Conservation (phyloP, 2,888 invertebrate genomes). For the Atherix ibis region DNA sequence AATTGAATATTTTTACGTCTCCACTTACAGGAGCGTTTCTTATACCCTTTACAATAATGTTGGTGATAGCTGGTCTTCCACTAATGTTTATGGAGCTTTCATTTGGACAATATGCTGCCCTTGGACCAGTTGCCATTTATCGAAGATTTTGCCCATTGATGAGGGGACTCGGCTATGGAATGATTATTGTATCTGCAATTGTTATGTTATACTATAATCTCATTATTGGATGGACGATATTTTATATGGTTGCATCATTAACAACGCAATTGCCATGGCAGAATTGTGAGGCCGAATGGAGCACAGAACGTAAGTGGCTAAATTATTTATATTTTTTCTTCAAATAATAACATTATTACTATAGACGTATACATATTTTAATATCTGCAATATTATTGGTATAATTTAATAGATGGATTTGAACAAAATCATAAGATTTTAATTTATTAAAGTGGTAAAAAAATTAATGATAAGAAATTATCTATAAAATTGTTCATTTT, state of each 20-base stretch:
- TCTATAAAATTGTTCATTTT: too few relatives aligned
- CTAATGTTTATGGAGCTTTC: slow-evolving; percentile 75
- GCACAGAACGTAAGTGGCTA: slow-evolving; percentile 41
- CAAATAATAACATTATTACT: too few relatives aligned
- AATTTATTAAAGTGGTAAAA: too few relatives aligned
- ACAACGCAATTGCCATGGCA: slow-evolving; percentile 53
- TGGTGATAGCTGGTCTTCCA: slow-evolving; percentile 63
- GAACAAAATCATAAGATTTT: too few relatives aligned
- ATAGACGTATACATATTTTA: too few relatives aligned
- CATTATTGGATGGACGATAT: slow-evolving; percentile 63
- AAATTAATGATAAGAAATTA: too few relatives aligned
- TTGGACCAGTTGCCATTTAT: slow-evolving; percentile 66
- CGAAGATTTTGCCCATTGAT: slow-evolving; percentile 55
- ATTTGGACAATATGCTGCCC: slow-evolving; percentile 66
- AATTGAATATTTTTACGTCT: too few relatives aligned
- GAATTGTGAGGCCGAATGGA: slow-evolving; percentile 54
- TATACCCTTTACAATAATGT: slow-evolving; percentile 67
- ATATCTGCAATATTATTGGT: too few relatives aligned
- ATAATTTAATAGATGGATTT: too few relatives aligned
- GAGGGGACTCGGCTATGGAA: slow-evolving; percentile 55
- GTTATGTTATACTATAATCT: slow-evolving; percentile 64
- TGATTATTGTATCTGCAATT: slow-evolving; percentile 59
- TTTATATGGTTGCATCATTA: slow-evolving; percentile 56
- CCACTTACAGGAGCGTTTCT: slow-evolving; percentile 54
- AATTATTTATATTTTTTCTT: too few relatives aligned